phyloP scores from a whole-genome alignment of 2,888 invertebrate species.

The Ligdia adustata region DNA sequence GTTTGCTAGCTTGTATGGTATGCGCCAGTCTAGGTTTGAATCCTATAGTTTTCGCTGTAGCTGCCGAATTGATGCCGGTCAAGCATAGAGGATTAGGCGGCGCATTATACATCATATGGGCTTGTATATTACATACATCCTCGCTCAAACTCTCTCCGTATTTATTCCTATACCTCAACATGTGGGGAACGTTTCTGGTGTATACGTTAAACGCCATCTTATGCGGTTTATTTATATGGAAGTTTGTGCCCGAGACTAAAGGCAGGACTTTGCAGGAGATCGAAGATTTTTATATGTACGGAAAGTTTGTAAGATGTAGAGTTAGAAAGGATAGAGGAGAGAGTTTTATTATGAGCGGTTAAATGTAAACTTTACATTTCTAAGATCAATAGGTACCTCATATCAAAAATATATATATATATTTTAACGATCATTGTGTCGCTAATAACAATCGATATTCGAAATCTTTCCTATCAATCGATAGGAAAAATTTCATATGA shows the following conservation, averaged over 20 bases:
- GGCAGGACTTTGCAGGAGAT: constrained; percentile 32
- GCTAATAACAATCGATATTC: too few species aligned
- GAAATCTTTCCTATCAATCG: too few species aligned
- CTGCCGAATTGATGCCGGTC: constrained; percentile 34
- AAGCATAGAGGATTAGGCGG: constrained; percentile 36
- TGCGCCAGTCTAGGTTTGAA: constrained; percentile 23
- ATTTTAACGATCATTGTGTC: too few species aligned
- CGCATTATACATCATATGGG: constrained; percentile 25
- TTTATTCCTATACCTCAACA: constrained; percentile 25
- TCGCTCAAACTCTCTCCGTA: constrained; percentile 34
- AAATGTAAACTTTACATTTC: too few species aligned
- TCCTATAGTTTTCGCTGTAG: constrained; percentile 20
- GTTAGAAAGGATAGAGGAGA: background rate
- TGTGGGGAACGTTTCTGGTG: constrained; percentile 34
- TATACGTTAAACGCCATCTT: constrained; percentile 22
- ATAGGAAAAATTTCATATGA: too few species aligned
- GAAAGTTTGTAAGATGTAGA: constrained; percentile 16
- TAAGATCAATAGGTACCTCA: too few species aligned
- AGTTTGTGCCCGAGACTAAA: constrained; percentile 34
- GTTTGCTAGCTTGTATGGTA: constrained; percentile 25
- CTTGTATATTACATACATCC: constrained; percentile 26
- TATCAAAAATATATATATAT: too few species aligned
- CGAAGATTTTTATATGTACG: constrained; percentile 30
- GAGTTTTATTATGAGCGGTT: too few species aligned
- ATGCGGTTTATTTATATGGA: constrained; percentile 29